Evolutionary conservation across 1,140 invertebrate genomes (phyloP).

Genomic region (Saccostrea echinata): DNA sequence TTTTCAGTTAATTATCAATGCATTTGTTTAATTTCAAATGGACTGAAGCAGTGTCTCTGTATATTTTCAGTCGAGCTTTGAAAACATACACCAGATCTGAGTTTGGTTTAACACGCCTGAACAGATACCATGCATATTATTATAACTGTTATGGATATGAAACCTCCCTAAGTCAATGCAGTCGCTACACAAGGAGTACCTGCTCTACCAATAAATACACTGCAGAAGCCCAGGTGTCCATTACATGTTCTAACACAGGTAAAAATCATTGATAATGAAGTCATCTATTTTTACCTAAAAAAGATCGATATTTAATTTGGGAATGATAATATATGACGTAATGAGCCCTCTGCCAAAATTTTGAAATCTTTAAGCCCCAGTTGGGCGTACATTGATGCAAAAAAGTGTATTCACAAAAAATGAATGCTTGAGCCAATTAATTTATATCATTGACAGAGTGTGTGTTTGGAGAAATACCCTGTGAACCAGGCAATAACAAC

Average conservation of each 20-base stretch:
- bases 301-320: too few species aligned
- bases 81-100: neutral
- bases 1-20: too few species aligned
- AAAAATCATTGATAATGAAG: too few species aligned
- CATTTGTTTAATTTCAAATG: too few species aligned
- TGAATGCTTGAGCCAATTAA: too few species aligned
- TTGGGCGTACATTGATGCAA: too few species aligned
- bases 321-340: too few species aligned
- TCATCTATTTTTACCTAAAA: too few species aligned
- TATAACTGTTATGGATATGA: constrained; percentile 22
- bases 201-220: neutral
- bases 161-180: neutral
- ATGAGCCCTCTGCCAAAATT: too few species aligned
- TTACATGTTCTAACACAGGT: constrained; percentile 46
- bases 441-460: constrained; percentile 45
- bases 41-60: neutral
- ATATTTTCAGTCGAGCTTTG: constrained; percentile 23
- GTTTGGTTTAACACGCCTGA: constrained; percentile 30
- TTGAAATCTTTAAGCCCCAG: too few species aligned
- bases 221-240: neutral
- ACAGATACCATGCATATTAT: neutral
- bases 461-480: constrained; percentile 41
- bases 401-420: too few species aligned
- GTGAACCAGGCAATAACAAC: constrained; percentile 8
- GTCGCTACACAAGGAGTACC: neutral